Conservation (phyloP, 2,113 vertebrate species). For the Hoplias malabaricus region DNA sequence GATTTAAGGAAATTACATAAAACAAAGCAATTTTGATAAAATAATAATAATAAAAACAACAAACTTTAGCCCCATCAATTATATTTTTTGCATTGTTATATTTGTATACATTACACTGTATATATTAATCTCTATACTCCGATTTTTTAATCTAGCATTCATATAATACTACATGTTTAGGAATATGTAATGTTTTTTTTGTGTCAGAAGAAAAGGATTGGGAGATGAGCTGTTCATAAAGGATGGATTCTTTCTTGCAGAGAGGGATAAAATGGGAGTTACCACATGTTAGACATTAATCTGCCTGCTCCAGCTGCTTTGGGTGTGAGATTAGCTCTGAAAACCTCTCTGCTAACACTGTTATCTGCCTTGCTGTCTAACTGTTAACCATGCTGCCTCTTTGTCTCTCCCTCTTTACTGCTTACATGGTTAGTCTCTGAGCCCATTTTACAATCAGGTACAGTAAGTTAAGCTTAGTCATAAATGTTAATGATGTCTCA, state of each 20-base stretch:
- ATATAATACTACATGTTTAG: neutral
- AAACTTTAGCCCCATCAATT: no score
- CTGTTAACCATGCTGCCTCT: slow-evolving; percentile 61
- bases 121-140: neutral
- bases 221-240: neutral
- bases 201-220: neutral
- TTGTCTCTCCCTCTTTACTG: slow-evolving; percentile 62
- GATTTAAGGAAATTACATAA: no score
- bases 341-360: slow-evolving; percentile 55
- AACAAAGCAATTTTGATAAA: no score
- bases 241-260: neutral
- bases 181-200: no score
- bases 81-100: no score
- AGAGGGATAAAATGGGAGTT: neutral
- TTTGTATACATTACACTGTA: no score
- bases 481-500: slow-evolving; percentile 26
- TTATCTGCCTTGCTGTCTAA: slow-evolving; percentile 61
- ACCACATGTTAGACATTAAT: slow-evolving; percentile 24
- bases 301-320: slow-evolving; percentile 22
- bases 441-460: slow-evolving; percentile 99
- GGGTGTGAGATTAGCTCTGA: slow-evolving; percentile 54
- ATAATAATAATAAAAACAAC: no score
- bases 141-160: neutral
- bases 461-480: slow-evolving; percentile 65
- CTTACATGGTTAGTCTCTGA: slow-evolving; percentile 92